A percentile compares a stretch with the other conserved stretches of the same genome.
Evolutionary conservation across 2,888 invertebrate species (phyloP).

Genomic region (Acanthosepion lycidas): DNA sequence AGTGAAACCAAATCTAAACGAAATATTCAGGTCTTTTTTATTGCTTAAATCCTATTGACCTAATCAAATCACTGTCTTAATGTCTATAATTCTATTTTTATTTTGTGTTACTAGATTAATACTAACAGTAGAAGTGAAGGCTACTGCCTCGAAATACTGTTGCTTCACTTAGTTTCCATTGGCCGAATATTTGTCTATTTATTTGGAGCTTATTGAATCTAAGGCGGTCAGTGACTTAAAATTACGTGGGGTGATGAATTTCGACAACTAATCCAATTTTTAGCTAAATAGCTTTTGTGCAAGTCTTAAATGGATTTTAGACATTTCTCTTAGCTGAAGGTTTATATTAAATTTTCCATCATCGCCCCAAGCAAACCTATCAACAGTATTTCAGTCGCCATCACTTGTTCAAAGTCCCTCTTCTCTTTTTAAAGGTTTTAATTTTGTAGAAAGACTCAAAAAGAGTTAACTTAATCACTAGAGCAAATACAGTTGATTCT

Average conservation of each 20-base stretch:
- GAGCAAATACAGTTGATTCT: conserved; percentile 33
- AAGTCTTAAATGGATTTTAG: background rate
- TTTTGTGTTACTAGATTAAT: background rate
- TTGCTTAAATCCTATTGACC: conserved; percentile 1
- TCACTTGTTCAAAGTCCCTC: background rate
- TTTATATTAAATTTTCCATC: background rate
- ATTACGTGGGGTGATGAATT: background rate
- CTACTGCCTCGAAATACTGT: conserved; percentile 45
- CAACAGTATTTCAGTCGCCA: conserved; percentile 47
- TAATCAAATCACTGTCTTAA: conserved; percentile 43
- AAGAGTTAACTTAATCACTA: background rate
- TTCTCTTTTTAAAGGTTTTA: background rate
- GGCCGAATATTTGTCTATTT: background rate
- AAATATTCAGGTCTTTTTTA: background rate
- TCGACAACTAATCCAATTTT: background rate
- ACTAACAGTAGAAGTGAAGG: conserved; percentile 41
- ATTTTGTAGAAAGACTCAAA: background rate
- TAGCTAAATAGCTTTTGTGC: background rate
- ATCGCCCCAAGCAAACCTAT: background rate
- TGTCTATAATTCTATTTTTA: background rate
- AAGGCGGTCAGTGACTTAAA: background rate
- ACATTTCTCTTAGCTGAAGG: too few species aligned
- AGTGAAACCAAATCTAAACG: background rate
- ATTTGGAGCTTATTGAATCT: background rate
- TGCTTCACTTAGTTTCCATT: background rate